Percentiles rank a stretch among this genome's conserved stretches.
Conservation (phyloP, 2,797 vertebrate species). For the Lepidocolaptes lacrymiger region DNA sequence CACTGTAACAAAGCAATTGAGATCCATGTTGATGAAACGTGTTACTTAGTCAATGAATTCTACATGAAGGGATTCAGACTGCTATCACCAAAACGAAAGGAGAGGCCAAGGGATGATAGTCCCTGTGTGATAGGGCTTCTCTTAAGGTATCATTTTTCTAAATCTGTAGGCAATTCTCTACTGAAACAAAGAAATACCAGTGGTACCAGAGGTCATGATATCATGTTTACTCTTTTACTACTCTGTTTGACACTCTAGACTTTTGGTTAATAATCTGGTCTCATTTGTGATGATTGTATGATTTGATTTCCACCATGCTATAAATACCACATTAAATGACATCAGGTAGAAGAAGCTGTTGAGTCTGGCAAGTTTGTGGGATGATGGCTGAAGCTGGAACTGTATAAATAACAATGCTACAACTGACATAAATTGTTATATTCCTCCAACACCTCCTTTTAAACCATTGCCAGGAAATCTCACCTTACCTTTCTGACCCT, state of each 20-base stretch:
- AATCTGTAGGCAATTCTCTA: not conserved
- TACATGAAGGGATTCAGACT: not conserved
- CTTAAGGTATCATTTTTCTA: not conserved
- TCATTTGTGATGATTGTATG: not conserved
- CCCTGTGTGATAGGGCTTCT: not conserved
- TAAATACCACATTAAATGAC: not conserved
- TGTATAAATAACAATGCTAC: not conserved
- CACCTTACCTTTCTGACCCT: not conserved
- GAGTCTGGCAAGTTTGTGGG: not conserved
- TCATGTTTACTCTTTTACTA: not conserved
- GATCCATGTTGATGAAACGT: not conserved
- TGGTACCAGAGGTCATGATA: not conserved
- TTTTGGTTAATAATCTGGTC: conserved; percentile 39
- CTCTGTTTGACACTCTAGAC: conserved; percentile 19
- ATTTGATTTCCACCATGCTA: conserved; percentile 45
- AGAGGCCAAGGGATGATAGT: not conserved
- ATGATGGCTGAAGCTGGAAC: not conserved
- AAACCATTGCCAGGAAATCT: not conserved
- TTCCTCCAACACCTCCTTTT: not conserved
- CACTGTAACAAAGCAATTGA: not conserved
- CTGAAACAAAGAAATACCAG: conserved; percentile 20
- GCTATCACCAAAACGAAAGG: not conserved
- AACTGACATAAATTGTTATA: not conserved
- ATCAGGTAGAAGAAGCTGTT: not conserved
- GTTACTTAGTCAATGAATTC: not conserved